Evolutionary conservation across 2,888 invertebrate genomes (phyloP), one percentile per base, ranked within the genome.

Genomic region (Xestoiulus laeticollis): DNA sequence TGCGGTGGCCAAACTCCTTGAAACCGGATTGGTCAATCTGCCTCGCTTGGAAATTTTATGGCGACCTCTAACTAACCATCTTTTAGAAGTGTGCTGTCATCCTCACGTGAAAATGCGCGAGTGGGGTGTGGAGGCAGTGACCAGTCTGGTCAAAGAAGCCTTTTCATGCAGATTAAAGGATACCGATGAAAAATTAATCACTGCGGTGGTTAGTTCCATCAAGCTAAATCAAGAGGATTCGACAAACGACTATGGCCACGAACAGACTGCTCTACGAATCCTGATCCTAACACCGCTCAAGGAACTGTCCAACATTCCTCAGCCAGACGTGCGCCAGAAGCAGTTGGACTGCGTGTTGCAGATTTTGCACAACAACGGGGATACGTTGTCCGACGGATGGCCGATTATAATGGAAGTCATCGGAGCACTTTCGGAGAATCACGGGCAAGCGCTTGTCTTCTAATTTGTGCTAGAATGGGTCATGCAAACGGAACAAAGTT

Each of bases 71-170:
- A 98, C 98, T 0, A 97, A 97, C 92, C 99, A 99, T 92, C 93
- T 99, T n/a, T 92, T 99, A 85, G 98, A 98, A 93, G 98, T 98
- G 89, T 98, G 98, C 91, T 97, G 97, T 91, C 98, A 98, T 93
- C 97, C 98, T 0, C 98, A 97, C 91, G 96, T 97, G 90, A 93
- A 97, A 89, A 97, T 99, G 97, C 93, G 99, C 59, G 98, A 98
- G 92, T 99, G 98, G 98, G 99, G 99, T 0, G 98, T 98, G 0
- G 98, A 98, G 92, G 98, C 98, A 0, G 95, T 99, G 87, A 98
- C 99, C 0, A 97, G 97, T 91, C 93, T 99, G 85, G 97, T 99
- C 0, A 97, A 96, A 92, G 96, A 97, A 0, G 98, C 98, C 1
- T 94, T 99, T 90, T 96, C 96, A 90, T 96, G 96, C 91, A 96